Percentiles rank a stretch among this genome's conserved stretches.
Evolutionary conservation across 2,113 vertebrate species (phyloP).

Genomic region (Phyllostomus hastatus): DNA sequence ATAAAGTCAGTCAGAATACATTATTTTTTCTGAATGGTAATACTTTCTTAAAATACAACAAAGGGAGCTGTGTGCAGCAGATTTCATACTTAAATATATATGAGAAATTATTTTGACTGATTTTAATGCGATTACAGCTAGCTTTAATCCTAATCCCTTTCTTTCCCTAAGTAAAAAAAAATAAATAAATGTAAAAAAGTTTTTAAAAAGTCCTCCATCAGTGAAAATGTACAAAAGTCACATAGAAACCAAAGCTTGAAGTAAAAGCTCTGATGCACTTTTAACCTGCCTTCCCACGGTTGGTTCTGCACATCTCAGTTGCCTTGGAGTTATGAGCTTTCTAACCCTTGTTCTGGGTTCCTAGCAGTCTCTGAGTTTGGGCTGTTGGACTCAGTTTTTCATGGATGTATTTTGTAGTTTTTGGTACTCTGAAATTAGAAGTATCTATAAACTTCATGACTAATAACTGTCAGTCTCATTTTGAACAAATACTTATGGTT

Average conservation of each 20-base stretch:
- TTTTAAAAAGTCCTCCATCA: background rate
- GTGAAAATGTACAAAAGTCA: background rate
- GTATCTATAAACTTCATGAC: background rate
- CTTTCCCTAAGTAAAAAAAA: background rate
- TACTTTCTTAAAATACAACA: conserved; percentile 23
- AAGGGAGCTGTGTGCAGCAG: background rate
- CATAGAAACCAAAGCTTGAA: background rate
- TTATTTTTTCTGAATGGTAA: conserved; percentile 25
- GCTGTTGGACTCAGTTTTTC: background rate
- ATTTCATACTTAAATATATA: background rate
- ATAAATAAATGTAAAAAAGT: background rate
- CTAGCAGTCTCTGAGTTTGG: background rate
- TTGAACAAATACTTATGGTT: background rate
- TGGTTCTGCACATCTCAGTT: background rate
- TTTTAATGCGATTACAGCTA: background rate
- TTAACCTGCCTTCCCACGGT: background rate
- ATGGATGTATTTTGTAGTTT: background rate
- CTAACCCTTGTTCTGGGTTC: background rate
- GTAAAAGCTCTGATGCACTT: background rate
- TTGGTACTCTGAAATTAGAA: background rate
- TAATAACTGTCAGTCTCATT: background rate
- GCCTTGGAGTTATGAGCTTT: background rate
- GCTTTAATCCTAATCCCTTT: background rate
- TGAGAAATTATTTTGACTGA: background rate
- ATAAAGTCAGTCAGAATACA: conserved; percentile 13